Conservation (phyloP, 2,888 invertebrate genomes). For the Dorcus hopei region DNA sequence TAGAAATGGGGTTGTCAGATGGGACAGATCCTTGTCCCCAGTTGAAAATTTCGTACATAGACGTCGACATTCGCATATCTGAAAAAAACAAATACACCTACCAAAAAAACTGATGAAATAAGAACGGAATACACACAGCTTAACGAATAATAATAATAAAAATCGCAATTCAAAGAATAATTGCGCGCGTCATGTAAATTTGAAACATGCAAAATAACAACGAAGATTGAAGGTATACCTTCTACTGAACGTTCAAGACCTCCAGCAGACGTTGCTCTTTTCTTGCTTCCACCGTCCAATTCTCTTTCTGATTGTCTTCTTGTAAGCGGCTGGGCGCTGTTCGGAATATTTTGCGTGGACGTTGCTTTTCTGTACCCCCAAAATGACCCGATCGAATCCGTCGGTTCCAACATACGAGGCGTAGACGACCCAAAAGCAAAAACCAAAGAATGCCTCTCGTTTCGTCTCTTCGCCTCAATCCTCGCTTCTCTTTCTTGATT, state of each 20-base stretch:
- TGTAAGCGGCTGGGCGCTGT: conserved; percentile 67
- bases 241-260: conserved; percentile 66
- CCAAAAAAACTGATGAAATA: conserved; percentile 16
- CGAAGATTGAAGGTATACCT: conserved; percentile 45
- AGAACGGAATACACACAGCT: conserved; percentile 6
- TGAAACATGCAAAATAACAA: background rate
- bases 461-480: conserved; percentile 74
- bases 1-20: conserved; percentile 14
- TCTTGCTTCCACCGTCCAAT: conserved; percentile 69
- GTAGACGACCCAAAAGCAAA: conserved; percentile 93
- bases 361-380: conserved; percentile 88
- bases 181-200: background rate
- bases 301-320: conserved; percentile 84
- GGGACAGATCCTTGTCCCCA: conserved; percentile 48
- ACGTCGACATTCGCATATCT: conserved; percentile 66
- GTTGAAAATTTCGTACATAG: conserved; percentile 73
- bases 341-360: conserved; percentile 85
- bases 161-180: conserved; percentile 1
- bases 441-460: conserved; percentile 70
- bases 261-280: conserved; percentile 71
- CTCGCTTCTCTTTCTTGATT: conserved; percentile 77
- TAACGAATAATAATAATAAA: conserved; percentile 12
- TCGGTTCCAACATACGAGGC: conserved; percentile 80
- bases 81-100: conserved; percentile 45
- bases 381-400: conserved; percentile 74